A percentile compares a stretch with the other conserved stretches of the same genome.
Conservation (phyloP, 2,888 invertebrate species). For the Bembecia ichneumoniformis region DNA sequence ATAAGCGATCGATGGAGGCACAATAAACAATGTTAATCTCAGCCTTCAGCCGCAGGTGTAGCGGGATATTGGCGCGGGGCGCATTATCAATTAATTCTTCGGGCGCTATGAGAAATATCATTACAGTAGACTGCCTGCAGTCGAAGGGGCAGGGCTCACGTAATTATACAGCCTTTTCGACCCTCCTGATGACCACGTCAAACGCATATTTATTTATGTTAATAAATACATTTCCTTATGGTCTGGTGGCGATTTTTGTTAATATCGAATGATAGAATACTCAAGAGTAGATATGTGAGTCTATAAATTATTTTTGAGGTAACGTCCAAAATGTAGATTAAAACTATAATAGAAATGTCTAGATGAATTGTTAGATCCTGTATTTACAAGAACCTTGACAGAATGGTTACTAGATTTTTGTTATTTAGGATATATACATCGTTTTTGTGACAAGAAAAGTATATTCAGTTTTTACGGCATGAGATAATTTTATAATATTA, state of each 20-base stretch:
- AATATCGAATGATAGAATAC: too few relatives aligned
- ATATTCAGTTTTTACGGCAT: too few relatives aligned
- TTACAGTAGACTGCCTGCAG: constrained; percentile 6
- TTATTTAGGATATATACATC: too few relatives aligned
- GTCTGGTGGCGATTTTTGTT: not conserved
- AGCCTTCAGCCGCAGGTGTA: constrained; percentile 59
- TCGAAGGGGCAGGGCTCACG: constrained; percentile 13
- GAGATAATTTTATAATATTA: too few relatives aligned
- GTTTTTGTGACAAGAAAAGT: too few relatives aligned
- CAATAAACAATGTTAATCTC: constrained; percentile 58
- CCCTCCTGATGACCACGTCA: constrained; percentile 22
- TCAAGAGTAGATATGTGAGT: too few relatives aligned
- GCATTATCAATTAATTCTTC: constrained; percentile 46
- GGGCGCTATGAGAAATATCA: constrained; percentile 33
- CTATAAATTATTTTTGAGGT: too few relatives aligned
- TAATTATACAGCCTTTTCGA: constrained; percentile 27
- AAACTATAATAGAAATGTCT: too few relatives aligned
- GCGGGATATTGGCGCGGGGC: constrained; percentile 21
- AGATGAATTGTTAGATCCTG: too few relatives aligned
- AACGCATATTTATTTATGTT: constrained; percentile 43
- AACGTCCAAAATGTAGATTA: too few relatives aligned
- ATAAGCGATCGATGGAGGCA: constrained; percentile 49
- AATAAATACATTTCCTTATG: constrained; percentile 10
- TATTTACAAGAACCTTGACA: too few relatives aligned
- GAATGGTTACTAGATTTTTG: too few relatives aligned